Evolutionary conservation across 2,113 vertebrate genomes (phyloP), one percentile per base, ranked within the genome.

Genomic region (Pagrus major): DNA sequence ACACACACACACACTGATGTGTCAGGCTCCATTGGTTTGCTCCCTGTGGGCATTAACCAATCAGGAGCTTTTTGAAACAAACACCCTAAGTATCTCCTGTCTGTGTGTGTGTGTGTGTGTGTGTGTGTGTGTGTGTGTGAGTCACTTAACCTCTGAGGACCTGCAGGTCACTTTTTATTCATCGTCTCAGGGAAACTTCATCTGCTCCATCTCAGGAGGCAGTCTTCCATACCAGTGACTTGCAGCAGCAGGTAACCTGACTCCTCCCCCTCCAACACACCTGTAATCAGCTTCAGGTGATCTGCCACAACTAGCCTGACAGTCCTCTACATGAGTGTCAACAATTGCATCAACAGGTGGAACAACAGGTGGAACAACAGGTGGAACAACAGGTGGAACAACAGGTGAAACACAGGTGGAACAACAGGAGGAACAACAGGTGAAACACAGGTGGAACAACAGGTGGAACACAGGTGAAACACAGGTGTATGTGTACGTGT

Each of bases 161-260:
- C 78, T 68, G 29, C 59, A 66, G 86, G 79, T 83, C 74, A 81
- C 54, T 69, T 86, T 90, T 80, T 82, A 85, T 67, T 87, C 66
- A 79, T 84, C 41, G 4, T 69, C 44, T 72, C 33, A 71, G 33
- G 41, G 82, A 83, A 85, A 88, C 84, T 78, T 76, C 35, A 87
- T 71, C 80, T 46, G 67, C 35, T 61, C 58, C 70, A 70, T 77
- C 76, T 72, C 12, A 73, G 58, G 59, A 80, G 6, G 85, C 73
- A 47, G 18, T 87, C 81, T 90, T 87, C 86, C 79, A 85, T 25
- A 72, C 10, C 66, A 73, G 8, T 15, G 16, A 35, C 55, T 65
- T 25, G 33, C 9, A 8, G 58, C 56, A 11, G n/a, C 49, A 54
- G 23, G 88, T 63, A 88, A 80, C 49, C 41, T 49, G 76, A 88